Evolutionary conservation across 2,797 vertebrate species (phyloP), one percentile per base, ranked within the genome.

Genomic region (Semotilus atromaculatus): DNA sequence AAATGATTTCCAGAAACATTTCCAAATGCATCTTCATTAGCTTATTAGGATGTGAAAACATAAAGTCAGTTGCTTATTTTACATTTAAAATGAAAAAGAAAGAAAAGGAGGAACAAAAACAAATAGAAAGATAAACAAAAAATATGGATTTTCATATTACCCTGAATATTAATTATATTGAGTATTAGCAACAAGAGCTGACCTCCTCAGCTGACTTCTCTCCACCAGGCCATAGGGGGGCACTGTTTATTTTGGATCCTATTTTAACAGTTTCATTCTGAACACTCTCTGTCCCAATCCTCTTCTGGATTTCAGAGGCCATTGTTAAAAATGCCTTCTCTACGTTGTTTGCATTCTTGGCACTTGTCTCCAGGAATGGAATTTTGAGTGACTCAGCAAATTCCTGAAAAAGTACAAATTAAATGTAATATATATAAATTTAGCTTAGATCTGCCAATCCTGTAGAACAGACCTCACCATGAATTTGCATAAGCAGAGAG

Each of bases 301-400:
- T 93, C 80, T 93, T 93, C 91, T 95, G 94, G 91, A 96, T 96
- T 91, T 95, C 93, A 0, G 93, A 92, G 31, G 95, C 95, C 95
- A 96, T 95, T 66, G 94, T 93, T 81, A 94, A 88, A 83, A 94
- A 94, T 11, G 93, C 91, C 78, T 88, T 90, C 86, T 96, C 95
- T 62, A 96, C 95, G 0, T 96, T 95, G 34, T 89, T 94, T 16
- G 95, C 90, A n/a, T 91, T 94, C 89, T 94, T 96, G 0, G 95
- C 94, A 4, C 95, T 96, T 0, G 95, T 96, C 91, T 96, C 95
- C 77, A 96, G 89, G 86, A 95, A 95, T 68, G 93, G 91, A 75
- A 95, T 90, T 80, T 93, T 93, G 3, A 96, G 92, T 11, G 93
- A 93, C 0, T 91, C 90, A 4, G 95, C 93, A 68, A 95, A 90